phyloP scores from a whole-genome alignment of 2,797 vertebrate species.

The Rousettus madagascariensis region DNA sequence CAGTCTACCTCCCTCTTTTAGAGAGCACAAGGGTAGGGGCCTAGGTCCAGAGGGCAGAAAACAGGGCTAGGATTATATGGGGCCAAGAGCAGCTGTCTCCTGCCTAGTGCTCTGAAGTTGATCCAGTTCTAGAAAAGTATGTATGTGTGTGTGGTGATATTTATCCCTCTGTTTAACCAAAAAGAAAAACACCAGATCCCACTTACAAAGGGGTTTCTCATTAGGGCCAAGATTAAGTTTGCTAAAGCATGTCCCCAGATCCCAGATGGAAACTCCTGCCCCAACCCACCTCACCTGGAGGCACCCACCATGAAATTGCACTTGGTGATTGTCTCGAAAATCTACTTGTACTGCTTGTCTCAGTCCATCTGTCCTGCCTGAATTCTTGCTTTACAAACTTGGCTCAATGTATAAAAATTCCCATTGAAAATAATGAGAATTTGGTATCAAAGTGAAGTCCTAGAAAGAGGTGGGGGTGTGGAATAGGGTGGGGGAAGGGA shows the following conservation, averaged over 20 bases:
- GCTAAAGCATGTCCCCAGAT: conserved; percentile 49
- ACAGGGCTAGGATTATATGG: not conserved
- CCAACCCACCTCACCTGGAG: conserved; percentile 18
- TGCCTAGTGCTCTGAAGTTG: conserved; percentile 34
- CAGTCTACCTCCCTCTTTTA: not conserved
- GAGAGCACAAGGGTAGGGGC: not conserved
- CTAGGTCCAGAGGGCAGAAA: not conserved
- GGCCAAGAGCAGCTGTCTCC: not conserved
- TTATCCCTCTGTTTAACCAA: conserved; percentile 45
- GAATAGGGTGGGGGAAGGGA: conserved; percentile 28
- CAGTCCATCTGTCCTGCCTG: conserved; percentile 75
- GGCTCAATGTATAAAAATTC: conserved; percentile 88
- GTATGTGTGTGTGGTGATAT: not conserved
- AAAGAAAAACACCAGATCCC: conserved; percentile 22
- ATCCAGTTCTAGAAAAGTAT: conserved; percentile 45
- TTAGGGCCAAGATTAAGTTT: conserved; percentile 32
- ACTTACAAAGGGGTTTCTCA: conserved; percentile 41
- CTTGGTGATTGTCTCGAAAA: conserved; percentile 86
- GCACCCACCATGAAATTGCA: conserved; percentile 81
- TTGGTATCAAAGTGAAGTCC: conserved; percentile 83
- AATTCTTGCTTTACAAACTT: conserved; percentile 83
- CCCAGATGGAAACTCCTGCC: not conserved
- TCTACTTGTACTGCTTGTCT: conserved; percentile 64
- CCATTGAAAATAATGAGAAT: conserved; percentile 99
- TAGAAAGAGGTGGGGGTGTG: conserved; percentile 57